These are phyloP conservation scores for Hyles euphorbiae DNA, from an alignment of 1,140 invertebrate genomes.

Conservation along the genomic window DNA sequence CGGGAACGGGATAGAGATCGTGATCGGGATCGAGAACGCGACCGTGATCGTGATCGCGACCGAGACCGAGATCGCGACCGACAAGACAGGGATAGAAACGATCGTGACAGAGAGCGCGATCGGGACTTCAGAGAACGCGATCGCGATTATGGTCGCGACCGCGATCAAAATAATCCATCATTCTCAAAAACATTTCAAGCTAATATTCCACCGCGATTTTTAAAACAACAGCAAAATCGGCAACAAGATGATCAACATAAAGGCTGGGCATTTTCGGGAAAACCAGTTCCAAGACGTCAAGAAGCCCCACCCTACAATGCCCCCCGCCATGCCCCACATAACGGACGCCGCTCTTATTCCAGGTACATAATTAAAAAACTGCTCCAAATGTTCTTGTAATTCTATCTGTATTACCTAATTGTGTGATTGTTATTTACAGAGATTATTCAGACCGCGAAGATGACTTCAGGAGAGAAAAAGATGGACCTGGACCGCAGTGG, in stretches of 20 bases:
- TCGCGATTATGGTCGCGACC: conserved; percentile 39
- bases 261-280: conserved; percentile 56
- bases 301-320: conserved; percentile 57
- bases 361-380: conserved; percentile 36
- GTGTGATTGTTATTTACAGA: conserved; percentile 35
- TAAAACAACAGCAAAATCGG: conserved; percentile 82
- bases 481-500: conserved; percentile 62
- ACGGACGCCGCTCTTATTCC: conserved; percentile 63
- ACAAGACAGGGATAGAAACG: conserved; percentile 30
- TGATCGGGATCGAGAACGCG: conserved; percentile 48
- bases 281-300: conserved; percentile 66
- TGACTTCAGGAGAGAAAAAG: conserved; percentile 63
- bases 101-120: conserved; percentile 54
- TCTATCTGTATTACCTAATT: conserved; percentile 4
- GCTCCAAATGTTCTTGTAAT: not conserved
- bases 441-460: conserved; percentile 70
- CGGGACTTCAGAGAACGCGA: conserved; percentile 35
- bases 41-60: conserved; percentile 45
- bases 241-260: conserved; percentile 62
- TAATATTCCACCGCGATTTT: conserved; percentile 90
- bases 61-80: conserved; percentile 39
- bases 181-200: conserved; percentile 85
- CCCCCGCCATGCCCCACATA: conserved; percentile 54
- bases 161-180: conserved; percentile 61
- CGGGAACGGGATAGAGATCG: conserved; percentile 52